Percentiles rank a stretch among this genome's conserved stretches.
Conservation (phyloP, 1,140 invertebrate genomes). For the Procambarus virginalis region DNA sequence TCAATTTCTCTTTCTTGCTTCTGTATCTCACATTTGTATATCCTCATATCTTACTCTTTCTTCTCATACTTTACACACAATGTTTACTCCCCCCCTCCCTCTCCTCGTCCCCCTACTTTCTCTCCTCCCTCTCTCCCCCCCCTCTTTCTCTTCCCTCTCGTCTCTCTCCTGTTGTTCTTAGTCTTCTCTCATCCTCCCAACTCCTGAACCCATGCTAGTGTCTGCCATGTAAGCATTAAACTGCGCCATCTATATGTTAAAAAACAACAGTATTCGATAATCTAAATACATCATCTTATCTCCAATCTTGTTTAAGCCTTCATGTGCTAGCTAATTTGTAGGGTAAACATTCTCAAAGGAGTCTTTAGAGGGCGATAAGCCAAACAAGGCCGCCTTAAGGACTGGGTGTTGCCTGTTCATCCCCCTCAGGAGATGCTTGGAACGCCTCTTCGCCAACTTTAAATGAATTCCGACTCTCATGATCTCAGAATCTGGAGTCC, state of each 20-base stretch:
- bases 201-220: not conserved
- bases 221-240: not conserved
- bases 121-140: no score
- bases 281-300: not conserved
- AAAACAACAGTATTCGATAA: not conserved
- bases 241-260: not conserved
- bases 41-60: no score
- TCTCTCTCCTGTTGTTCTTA: not conserved
- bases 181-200: not conserved
- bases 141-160: no score
- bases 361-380: not conserved
- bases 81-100: not conserved
- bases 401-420: not conserved
- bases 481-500: not conserved
- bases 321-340: conserved; percentile 4
- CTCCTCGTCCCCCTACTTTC: no score
- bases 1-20: no score
- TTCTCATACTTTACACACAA: not conserved
- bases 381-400: not conserved
- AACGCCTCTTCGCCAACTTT: not conserved
- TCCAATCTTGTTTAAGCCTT: not conserved
- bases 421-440: not conserved
- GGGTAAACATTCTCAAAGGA: not conserved
- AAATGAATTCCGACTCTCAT: not conserved
- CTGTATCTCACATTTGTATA: no score